Base-by-base conservation (phyloP, 2,113 vertebrate species). In the Hemibagrus wyckioides region DNA sequence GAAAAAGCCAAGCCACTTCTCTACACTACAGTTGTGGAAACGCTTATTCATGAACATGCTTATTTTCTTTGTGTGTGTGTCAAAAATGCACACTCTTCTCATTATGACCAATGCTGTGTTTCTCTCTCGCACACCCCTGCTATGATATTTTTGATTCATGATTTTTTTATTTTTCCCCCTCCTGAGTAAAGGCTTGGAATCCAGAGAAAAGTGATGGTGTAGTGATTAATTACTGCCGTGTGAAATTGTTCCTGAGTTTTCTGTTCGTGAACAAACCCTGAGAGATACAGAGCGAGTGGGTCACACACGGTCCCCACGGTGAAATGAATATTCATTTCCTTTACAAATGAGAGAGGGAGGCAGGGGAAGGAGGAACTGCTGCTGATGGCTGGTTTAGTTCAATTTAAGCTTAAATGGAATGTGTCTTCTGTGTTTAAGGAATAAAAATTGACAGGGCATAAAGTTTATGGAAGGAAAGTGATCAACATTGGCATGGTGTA, bases 321-420 rank as follows among this genome's bases (percentile, higher is more conserved):
- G 52, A 81, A 17, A 48, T 82, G 65, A 73, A 86, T 82, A 82
- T 73, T 39, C 52, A 82, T 71, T 73, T 73, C 28, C 36, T 54
- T 73, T 33, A 73, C 79, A 86, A 65, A 80, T 77, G 33, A 76
- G 19, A 79, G 56, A 36, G 3, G 8, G 52, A 80, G 10, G 30
- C n/a, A 80, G n/a, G 1, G 11, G 39, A 61, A 36, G 41, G 19
- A 79, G n/a, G 48, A n/a, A 30, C 25, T 59, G 13, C 4, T 36
- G 41, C 69, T 85, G 17, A 48, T 76, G 71, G 15, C 41, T 76
- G n/a, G 39, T 44, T 85, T 63, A 23, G 21, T 85, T 77, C 63
- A 67, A 52, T 33, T 56, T 83, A 52, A 52, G 41, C n/a, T 67
- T 52, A 69, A 69, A 33, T 14, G 19, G 17, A 52, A 83, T 36